A percentile compares a stretch with the other conserved stretches of the same genome.
Evolutionary conservation across 1,140 invertebrate genomes (phyloP).

Genomic region (Myzus persicae): DNA sequence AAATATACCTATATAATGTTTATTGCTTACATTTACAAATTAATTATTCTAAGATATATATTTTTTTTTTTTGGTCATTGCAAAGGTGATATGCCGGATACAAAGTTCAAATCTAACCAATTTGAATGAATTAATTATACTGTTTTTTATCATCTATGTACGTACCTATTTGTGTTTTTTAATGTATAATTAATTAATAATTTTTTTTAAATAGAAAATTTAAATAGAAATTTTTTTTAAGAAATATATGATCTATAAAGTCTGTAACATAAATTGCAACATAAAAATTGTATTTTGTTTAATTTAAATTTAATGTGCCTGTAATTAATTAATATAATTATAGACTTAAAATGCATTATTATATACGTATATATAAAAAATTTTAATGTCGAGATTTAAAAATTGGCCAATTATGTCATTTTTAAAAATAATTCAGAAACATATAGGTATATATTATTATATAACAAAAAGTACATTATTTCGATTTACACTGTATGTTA

Average conservation of each 20-base stretch:
- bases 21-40: not conserved
- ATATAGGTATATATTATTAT: too few relatives aligned
- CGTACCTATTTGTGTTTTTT: not conserved
- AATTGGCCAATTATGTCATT: too few relatives aligned
- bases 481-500: too few relatives aligned
- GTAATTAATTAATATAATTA: too few relatives aligned
- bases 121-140: constrained; percentile 1
- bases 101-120: not conserved
- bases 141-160: not conserved
- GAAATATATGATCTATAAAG: not conserved
- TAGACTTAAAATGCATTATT: too few relatives aligned
- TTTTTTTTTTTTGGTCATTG: not conserved
- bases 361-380: too few relatives aligned
- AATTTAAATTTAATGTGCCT: not conserved
- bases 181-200: not conserved
- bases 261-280: not conserved
- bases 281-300: not conserved
- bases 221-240: not conserved
- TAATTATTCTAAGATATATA: not conserved
- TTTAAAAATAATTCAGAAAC: too few relatives aligned
- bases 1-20: not conserved
- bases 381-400: too few relatives aligned
- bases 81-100: not conserved
- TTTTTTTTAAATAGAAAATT: not conserved
- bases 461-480: too few relatives aligned